Evolutionary conservation across 2,888 invertebrate species (phyloP).

Genomic region (Drosophila multiciliata): DNA sequence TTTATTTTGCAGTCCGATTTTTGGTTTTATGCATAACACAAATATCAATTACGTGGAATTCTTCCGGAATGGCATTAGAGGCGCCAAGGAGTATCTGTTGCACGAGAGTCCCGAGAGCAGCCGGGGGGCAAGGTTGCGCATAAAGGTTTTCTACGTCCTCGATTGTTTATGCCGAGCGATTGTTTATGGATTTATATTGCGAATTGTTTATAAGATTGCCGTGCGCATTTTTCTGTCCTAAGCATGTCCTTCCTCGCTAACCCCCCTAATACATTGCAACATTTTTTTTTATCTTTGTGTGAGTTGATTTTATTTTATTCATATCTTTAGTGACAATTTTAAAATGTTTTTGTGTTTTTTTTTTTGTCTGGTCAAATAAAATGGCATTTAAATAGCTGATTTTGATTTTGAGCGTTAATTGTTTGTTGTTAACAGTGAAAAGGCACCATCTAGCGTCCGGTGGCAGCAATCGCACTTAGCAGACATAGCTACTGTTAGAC

Average conservation of each 20-base stretch:
- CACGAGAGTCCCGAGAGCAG: constrained; percentile 78
- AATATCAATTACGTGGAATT: constrained; percentile 75
- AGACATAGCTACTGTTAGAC: constrained; percentile 3
- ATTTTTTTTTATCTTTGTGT: constrained; percentile 6
- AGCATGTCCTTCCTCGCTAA: not conserved
- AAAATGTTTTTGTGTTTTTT: constrained; percentile 1
- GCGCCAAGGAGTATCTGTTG: constrained; percentile 82
- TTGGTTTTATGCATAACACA: constrained; percentile 72
- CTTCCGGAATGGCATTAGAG: constrained; percentile 76
- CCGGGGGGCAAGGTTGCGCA: constrained; percentile 60
- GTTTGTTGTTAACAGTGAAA: not conserved
- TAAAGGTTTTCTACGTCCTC: constrained; percentile 68
- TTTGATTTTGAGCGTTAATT: not conserved
- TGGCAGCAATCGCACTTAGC: not conserved
- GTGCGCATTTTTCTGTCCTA: constrained; percentile 36
- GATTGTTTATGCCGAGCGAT: constrained; percentile 66
- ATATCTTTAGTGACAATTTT: constrained; percentile 9
- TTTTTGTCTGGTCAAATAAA: constrained; percentile 42
- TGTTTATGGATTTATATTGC: constrained; percentile 58
- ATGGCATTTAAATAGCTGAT: not conserved
- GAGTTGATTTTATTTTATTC: not conserved
- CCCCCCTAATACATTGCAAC: not conserved
- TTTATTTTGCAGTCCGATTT: constrained; percentile 44
- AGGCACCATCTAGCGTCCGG: constrained; percentile 24
- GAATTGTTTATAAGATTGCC: constrained; percentile 45